A percentile compares a stretch with the other conserved stretches of the same genome.
Evolutionary conservation across 2,113 vertebrate species (phyloP).

Genomic region (Pedetes capensis): DNA sequence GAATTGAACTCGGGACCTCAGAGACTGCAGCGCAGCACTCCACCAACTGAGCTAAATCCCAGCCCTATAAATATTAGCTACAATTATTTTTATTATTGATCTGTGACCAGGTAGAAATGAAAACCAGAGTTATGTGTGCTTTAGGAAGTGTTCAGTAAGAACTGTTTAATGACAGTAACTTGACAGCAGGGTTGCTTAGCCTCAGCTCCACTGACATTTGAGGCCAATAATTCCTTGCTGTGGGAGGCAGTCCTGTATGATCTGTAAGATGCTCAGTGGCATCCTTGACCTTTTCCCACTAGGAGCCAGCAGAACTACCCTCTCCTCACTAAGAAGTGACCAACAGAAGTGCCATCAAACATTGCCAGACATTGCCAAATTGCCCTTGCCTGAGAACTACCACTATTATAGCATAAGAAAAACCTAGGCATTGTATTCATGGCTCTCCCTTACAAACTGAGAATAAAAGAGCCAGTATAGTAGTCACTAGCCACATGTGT

Average conservation of each 20-base stretch:
- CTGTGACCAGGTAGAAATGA: conserved; percentile 30
- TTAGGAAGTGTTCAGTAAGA: not conserved
- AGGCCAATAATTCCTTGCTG: not conserved
- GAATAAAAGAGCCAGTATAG: not conserved
- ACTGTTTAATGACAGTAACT: not conserved
- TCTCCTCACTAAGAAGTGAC: not conserved
- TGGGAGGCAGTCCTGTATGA: not conserved
- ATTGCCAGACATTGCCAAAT: not conserved
- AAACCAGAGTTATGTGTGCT: not conserved
- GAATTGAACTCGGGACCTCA: too few relatives aligned
- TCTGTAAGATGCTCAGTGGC: not conserved
- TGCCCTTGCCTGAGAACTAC: not conserved
- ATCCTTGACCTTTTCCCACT: not conserved
- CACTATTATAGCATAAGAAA: not conserved
- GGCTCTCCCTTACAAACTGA: not conserved
- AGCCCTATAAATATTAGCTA: not conserved
- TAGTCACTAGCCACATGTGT: not conserved
- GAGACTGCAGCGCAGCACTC: too few relatives aligned
- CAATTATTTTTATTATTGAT: conserved; percentile 29
- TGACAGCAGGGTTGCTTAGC: not conserved
- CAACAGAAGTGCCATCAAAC: not conserved
- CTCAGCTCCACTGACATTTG: not conserved
- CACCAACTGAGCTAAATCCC: too few relatives aligned
- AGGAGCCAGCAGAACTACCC: not conserved
- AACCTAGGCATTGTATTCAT: not conserved